Evolutionary conservation across 2,888 invertebrate species (phyloP).

Genomic region (Linnaemya tessellans): DNA sequence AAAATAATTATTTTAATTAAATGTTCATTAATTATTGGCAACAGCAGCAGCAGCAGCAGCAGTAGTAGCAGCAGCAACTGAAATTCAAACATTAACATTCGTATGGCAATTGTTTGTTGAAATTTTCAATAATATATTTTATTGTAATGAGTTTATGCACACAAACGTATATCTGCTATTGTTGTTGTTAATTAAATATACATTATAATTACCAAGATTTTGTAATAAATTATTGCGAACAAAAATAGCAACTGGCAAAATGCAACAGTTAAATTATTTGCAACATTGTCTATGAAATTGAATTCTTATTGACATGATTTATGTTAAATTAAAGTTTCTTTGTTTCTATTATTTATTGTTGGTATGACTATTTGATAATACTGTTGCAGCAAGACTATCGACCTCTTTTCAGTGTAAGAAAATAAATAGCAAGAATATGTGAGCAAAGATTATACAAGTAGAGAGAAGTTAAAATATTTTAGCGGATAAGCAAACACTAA

Average conservation of each 20-base stretch:
- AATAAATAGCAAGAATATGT: not conserved
- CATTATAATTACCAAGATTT: slow-evolving; percentile 63
- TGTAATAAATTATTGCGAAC: slow-evolving; percentile 50
- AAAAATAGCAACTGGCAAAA: not conserved
- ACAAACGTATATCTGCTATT: not conserved
- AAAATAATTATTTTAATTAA: slow-evolving; percentile 70
- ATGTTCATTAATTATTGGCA: slow-evolving; percentile 60
- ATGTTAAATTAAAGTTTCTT: slow-evolving; percentile 49
- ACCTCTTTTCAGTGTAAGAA: not conserved
- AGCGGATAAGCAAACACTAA: too few species aligned
- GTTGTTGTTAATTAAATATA: slow-evolving; percentile 59
- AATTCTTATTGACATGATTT: slow-evolving; percentile 69
- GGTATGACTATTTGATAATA: not conserved
- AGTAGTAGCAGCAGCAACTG: not conserved
- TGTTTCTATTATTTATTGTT: slow-evolving; percentile 3
- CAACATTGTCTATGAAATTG: slow-evolving; percentile 50
- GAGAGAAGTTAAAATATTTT: not conserved
- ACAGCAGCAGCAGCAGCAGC: slow-evolving; percentile 4
- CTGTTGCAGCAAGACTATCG: not conserved
- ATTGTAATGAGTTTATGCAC: not conserved
- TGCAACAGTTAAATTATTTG: slow-evolving; percentile 28
- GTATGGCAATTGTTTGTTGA: slow-evolving; percentile 15
- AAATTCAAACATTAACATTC: slow-evolving; percentile 14
- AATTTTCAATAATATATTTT: slow-evolving; percentile 39
- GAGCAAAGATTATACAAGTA: not conserved